Percentiles rank a stretch among this genome's conserved stretches.
Conservation (phyloP, 2,113 vertebrate genomes). For the Candoia aspera region DNA sequence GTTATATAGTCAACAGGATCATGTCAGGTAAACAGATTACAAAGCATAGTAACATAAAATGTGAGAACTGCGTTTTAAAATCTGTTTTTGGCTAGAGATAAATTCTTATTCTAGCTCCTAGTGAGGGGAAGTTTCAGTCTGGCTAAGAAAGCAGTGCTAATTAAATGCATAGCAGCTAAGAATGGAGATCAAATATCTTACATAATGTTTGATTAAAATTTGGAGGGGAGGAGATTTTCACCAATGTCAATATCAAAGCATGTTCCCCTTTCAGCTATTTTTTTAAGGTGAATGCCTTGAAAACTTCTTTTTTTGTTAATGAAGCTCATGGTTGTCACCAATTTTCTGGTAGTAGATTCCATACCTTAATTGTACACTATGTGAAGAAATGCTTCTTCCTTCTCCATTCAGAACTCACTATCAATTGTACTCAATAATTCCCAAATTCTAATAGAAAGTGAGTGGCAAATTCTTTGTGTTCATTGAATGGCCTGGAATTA, state of each 20-base stretch:
- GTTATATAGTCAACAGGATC: neutral
- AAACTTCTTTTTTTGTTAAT: neutral
- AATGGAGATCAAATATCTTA: neutral
- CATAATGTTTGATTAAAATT: neutral
- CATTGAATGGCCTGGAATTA: neutral
- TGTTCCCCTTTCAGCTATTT: neutral
- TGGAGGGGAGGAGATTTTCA: neutral
- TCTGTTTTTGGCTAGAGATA: neutral
- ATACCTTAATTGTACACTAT: neutral
- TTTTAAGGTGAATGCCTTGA: neutral
- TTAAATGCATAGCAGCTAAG: neutral
- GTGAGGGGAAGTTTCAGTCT: neutral
- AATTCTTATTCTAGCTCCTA: neutral
- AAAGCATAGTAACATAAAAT: neutral
- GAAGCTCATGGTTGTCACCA: neutral
- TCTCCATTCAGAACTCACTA: neutral
- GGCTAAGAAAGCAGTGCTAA: neutral
- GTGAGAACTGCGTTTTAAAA: neutral
- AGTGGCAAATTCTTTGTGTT: neutral
- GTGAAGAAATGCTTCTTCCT: neutral
- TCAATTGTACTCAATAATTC: neutral
- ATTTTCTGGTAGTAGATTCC: neutral
- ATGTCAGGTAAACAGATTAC: neutral
- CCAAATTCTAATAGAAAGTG: neutral
- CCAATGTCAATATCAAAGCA: neutral